These are phyloP conservation scores for Diorhabda sublineata DNA, from an alignment of 1,140 invertebrate genomes.

Conservation along the genomic window DNA sequence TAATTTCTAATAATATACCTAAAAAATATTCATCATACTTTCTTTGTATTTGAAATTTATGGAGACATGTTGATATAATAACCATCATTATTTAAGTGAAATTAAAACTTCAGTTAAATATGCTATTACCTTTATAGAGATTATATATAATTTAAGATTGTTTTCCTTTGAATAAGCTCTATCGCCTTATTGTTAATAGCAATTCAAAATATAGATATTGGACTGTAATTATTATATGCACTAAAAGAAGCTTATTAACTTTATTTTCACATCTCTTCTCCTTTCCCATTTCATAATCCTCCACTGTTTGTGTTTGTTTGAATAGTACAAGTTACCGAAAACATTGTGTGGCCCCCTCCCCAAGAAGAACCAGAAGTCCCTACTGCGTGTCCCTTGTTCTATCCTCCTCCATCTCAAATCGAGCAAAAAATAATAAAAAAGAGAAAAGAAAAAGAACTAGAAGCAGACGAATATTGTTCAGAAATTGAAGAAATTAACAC, in stretches of 20 bases:
- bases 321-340: constrained; percentile 44
- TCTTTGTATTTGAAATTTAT: too few relatives aligned
- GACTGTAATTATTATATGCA: not conserved
- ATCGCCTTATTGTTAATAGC: too few relatives aligned
- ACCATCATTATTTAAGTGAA: too few relatives aligned
- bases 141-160: too few relatives aligned
- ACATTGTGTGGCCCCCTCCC: constrained; percentile 58
- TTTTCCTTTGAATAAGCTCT: too few relatives aligned
- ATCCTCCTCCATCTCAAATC: constrained; percentile 41
- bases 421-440: constrained; percentile 17
- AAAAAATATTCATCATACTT: too few relatives aligned
- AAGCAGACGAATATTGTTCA: constrained; percentile 23
- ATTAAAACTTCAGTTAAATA: too few relatives aligned
- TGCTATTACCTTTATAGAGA: too few relatives aligned
- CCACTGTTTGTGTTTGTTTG: constrained; percentile 1
- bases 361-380: constrained; percentile 42
- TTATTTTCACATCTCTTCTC: constrained; percentile 15
- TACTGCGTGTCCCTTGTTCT: constrained; percentile 43
- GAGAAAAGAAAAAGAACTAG: constrained; percentile 23
- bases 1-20: too few relatives aligned
- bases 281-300: not conserved
- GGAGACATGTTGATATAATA: too few relatives aligned
- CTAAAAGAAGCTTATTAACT: constrained; percentile 4
- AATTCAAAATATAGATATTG: too few relatives aligned
- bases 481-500: constrained; percentile 30